A percentile compares a stretch with the other conserved stretches of the same genome.
Evolutionary conservation across 2,888 invertebrate genomes (phyloP).

Genomic region (Cynaeus angustus): DNA sequence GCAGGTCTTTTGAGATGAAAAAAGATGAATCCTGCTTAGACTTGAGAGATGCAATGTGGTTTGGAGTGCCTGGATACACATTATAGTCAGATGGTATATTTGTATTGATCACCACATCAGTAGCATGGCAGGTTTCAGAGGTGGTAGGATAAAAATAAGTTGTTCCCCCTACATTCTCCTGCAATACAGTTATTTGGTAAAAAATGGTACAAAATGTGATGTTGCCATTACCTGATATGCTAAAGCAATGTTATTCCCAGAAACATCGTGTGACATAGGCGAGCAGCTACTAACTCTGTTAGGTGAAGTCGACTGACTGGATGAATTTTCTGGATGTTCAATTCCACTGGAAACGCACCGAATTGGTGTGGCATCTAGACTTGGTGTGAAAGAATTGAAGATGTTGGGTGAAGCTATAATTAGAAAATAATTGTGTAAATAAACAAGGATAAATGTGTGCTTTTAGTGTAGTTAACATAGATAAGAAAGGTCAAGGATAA

Average conservation of each 20-base stretch:
- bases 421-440: not conserved
- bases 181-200: constrained; percentile 59
- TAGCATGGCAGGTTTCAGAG: constrained; percentile 65
- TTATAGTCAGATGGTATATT: constrained; percentile 72
- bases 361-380: constrained; percentile 61
- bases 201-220: not conserved
- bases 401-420: constrained; percentile 67
- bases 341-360: constrained; percentile 59
- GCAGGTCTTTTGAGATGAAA: constrained; percentile 89
- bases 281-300: constrained; percentile 68
- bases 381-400: constrained; percentile 67
- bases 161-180: constrained; percentile 95
- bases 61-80: constrained; percentile 79
- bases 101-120: constrained; percentile 52
- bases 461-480: not conserved
- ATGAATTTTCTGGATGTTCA: constrained; percentile 57
- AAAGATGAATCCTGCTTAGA: constrained; percentile 76
- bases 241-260: constrained; percentile 62
- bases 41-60: constrained; percentile 75
- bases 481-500: constrained; percentile 48
- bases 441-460: not conserved
- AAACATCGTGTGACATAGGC: constrained; percentile 68
- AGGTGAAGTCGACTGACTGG: constrained; percentile 62
- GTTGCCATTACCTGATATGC: constrained; percentile 65
- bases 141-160: constrained; percentile 92